These are phyloP conservation scores for Brachionus angularis DNA, from an alignment of 1,140 invertebrate species.

Conservation along the genomic window DNA sequence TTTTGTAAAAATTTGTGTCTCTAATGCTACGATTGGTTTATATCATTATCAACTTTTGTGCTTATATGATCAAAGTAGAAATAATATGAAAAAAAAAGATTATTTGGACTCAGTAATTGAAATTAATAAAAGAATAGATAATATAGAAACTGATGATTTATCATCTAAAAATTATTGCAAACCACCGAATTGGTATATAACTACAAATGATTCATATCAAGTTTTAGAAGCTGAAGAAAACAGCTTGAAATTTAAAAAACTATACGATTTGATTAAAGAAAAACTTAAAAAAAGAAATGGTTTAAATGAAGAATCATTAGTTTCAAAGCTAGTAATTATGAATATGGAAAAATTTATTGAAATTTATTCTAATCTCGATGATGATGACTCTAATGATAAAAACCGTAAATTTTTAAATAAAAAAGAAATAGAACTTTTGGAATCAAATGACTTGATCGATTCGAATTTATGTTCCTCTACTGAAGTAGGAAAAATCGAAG, in stretches of 20 bases:
- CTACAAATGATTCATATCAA: no score
- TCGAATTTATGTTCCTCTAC: background rate
- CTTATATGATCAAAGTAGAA: background rate
- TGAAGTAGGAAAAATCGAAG: background rate
- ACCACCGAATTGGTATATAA: constrained; percentile 5
- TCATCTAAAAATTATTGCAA: background rate
- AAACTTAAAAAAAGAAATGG: background rate
- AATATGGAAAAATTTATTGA: background rate
- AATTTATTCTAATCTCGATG: no score
- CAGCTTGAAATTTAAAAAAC: background rate
- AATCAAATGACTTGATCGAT: background rate
- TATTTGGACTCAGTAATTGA: background rate
- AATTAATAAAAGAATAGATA: constrained; percentile 28
- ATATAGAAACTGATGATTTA: background rate
- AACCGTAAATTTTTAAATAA: background rate
- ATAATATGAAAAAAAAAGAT: background rate
- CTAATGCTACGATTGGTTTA: background rate
- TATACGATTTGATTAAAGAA: background rate
- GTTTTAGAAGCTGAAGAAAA: background rate
- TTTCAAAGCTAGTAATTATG: background rate
- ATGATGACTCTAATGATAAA: background rate
- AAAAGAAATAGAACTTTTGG: background rate
- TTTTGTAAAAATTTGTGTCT: background rate
- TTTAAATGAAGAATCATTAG: background rate
- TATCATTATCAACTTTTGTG: background rate